Conservation (phyloP, 1,140 invertebrate species). For the Harlomillsia oculata region DNA sequence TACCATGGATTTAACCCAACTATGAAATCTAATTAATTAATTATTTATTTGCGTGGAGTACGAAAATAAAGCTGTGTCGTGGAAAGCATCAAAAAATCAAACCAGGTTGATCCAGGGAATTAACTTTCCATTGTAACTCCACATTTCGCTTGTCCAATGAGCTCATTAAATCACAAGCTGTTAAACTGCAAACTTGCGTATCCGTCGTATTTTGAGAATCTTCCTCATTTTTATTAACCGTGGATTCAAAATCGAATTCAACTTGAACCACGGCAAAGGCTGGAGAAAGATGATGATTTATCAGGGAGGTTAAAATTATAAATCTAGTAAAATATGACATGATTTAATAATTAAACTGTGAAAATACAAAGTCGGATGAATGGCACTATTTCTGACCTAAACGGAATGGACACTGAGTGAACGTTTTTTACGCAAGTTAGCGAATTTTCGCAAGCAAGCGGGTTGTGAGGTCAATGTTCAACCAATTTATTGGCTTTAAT, state of each 20-base stretch:
- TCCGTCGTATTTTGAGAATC: too few relatives aligned
- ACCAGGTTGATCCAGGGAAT: conserved; percentile 25
- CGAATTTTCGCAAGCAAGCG: too few relatives aligned
- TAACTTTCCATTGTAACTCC: conserved; percentile 6
- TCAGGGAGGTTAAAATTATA: too few relatives aligned
- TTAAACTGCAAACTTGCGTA: background rate
- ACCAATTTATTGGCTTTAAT: too few relatives aligned
- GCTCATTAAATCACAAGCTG: background rate
- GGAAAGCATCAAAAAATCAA: background rate
- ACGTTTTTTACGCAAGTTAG: too few relatives aligned
- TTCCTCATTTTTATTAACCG: background rate
- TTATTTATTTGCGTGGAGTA: background rate
- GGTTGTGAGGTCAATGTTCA: too few relatives aligned
- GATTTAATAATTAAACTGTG: too few relatives aligned
- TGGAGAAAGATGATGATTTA: background rate
- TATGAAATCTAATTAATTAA: background rate
- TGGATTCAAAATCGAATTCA: background rate
- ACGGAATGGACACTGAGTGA: too few relatives aligned
- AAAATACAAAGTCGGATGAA: too few relatives aligned
- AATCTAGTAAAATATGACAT: too few relatives aligned
- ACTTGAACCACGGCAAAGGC: background rate
- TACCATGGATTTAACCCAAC: too few relatives aligned
- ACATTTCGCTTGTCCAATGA: background rate
- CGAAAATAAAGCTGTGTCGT: background rate
- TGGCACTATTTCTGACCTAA: too few relatives aligned